A percentile compares a stretch with the other conserved stretches of the same genome.
Evolutionary conservation across 2,888 invertebrate species (phyloP).

Genomic region (Heliconius cydno): DNA sequence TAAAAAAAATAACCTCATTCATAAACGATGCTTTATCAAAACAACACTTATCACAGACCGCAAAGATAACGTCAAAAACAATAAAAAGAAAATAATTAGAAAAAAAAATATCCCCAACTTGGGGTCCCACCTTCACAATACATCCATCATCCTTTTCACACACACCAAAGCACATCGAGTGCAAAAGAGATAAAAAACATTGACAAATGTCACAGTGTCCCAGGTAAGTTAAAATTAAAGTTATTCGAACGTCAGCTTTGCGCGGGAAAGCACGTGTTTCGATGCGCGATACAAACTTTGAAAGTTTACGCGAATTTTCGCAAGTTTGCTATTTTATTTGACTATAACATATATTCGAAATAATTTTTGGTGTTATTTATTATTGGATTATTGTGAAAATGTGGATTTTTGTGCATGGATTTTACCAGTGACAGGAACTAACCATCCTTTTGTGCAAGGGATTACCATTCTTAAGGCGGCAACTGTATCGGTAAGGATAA

Average conservation of each 20-base stretch:
- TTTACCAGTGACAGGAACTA: slow-evolving; percentile 57
- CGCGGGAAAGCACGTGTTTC: slow-evolving; percentile 76
- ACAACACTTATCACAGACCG: slow-evolving; percentile 60
- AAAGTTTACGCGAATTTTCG: slow-evolving; percentile 53
- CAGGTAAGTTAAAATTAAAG: slow-evolving; percentile 71
- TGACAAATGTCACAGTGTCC: slow-evolving; percentile 69
- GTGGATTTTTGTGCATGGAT: slow-evolving; percentile 61
- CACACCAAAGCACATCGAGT: slow-evolving; percentile 36
- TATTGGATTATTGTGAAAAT: slow-evolving; percentile 54
- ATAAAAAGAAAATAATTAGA: slow-evolving; percentile 50
- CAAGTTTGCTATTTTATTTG: slow-evolving; percentile 36
- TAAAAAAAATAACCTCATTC: slow-evolving; percentile 23
- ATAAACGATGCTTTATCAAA: slow-evolving; percentile 61
- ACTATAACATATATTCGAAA: background rate
- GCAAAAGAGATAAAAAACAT: slow-evolving; percentile 59
- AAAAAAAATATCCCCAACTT: slow-evolving; percentile 63
- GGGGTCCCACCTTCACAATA: slow-evolving; percentile 74
- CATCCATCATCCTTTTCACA: slow-evolving; percentile 53
- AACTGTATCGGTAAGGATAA: slow-evolving; percentile 67
- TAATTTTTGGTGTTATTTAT: slow-evolving; percentile 36
- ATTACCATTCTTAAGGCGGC: slow-evolving; percentile 65
- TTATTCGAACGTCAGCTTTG: slow-evolving; percentile 79
- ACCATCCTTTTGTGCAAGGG: slow-evolving; percentile 64
- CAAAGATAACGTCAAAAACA: slow-evolving; percentile 76
- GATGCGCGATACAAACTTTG: slow-evolving; percentile 55